Base-by-base conservation (phyloP, 2,888 invertebrate genomes). In the Sarcophaga variegata region DNA sequence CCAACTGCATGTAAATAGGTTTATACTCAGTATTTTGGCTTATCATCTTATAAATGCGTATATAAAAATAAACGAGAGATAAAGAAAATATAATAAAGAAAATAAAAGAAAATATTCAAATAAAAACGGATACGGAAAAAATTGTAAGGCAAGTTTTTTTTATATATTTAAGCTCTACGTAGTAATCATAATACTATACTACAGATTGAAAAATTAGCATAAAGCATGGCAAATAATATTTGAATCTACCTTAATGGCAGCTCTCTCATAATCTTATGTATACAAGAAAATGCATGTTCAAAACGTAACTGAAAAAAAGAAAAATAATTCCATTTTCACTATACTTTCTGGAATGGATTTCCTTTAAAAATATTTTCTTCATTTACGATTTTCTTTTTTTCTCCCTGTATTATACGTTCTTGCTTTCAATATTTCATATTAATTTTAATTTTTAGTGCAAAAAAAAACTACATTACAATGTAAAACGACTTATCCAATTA, bases 201-300 rank as follows among this genome's bases (percentile, higher is more conserved):
- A 37, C 37, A 10, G 37, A 37, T 37, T 59, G 69, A 81, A 60
- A 27, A 63, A 20, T 17, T 17, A 22, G 60, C 60, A 75, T 22
- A 54, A 69, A 69, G 67, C 60, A 81, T 37, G 69, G 74, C 62
- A 85, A 79, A 70, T 77, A 3, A 80, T 80, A 72, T 83, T 77
- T 54, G 47, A 80, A 80, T 77, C 71, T 64, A 72, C 59, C 77
- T 86, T 80, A 83, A 82, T 83, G 69, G 63, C 63, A 77, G 64
- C 74, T 74, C 72, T 17, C 83, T 69, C 54, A 82, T 82, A 54
- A 66, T 76, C 22, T 82, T 59, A 22, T 25, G 66, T 78, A 72
- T 70, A 59, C 69, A 81, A 49, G 63, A 54, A 54, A 12, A 54
- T 54, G 4, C 17, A 14, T 45, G 37, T 62, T n/a, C 17, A 60